phyloP scores from a whole-genome alignment of 2,113 vertebrate species.

The Periophthalmus modestus region DNA sequence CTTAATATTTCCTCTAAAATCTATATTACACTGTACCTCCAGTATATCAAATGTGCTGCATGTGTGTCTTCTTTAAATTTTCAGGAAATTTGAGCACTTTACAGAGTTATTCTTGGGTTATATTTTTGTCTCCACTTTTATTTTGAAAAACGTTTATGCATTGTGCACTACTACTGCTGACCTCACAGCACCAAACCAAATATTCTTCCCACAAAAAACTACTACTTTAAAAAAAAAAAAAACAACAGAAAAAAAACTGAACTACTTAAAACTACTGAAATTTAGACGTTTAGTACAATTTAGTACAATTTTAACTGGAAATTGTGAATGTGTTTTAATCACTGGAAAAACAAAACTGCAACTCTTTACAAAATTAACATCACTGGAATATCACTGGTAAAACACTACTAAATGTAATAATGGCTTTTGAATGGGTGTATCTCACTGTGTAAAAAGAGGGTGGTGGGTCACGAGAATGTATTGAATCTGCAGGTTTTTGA shows the following conservation, averaged over 20 bases:
- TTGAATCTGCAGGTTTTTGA: constrained; percentile 14
- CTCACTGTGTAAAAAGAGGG: background rate
- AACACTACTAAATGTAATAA: background rate
- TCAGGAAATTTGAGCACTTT: constrained; percentile 49
- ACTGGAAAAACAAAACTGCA: constrained; percentile 25
- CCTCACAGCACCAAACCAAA: constrained; percentile 57
- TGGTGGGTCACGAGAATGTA: constrained; percentile 1
- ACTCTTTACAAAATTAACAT: constrained; percentile 33
- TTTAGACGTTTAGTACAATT: constrained; percentile 43
- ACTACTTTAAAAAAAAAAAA: too few relatives aligned
- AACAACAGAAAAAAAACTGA: too few relatives aligned
- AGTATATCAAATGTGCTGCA: constrained; percentile 58
- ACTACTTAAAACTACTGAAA: constrained; percentile 24
- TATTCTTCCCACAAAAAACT: constrained; percentile 25
- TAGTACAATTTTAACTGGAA: constrained; percentile 10
- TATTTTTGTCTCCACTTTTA: constrained; percentile 35
- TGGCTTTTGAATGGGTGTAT: background rate
- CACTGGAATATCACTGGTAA: background rate
- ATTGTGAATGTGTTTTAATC: constrained; percentile 4
- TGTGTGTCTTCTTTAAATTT: constrained; percentile 39
- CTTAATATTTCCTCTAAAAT: constrained; percentile 36
- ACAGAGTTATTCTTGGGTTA: constrained; percentile 58
- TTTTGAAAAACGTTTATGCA: constrained; percentile 15
- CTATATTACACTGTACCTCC: constrained; percentile 43
- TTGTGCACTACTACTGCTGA: constrained; percentile 66